Evolutionary conservation across 2,113 vertebrate species (phyloP), one percentile per base, ranked within the genome.

Genomic region (Antechinus stuartii): DNA sequence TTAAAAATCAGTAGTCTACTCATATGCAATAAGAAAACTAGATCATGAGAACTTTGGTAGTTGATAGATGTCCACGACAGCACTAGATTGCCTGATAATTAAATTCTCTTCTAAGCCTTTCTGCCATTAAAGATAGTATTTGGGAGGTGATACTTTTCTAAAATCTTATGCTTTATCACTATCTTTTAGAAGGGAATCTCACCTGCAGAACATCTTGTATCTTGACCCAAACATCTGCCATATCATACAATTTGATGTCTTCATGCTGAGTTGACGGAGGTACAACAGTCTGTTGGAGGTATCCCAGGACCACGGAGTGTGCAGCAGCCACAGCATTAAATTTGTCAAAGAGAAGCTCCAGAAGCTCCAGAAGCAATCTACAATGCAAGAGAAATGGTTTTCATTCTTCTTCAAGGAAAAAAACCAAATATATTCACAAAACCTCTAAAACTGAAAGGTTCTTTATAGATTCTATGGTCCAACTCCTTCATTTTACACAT

Each of bases 171-270:
- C 9, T 55, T 47, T 95, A 27, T 7, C 68, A 12, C 56, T 53
- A 35, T 14, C 30, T 91, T 91, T 0, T 30, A 47, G 3, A 42
- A 52, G 94, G 93, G 42, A 26, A 2, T 23, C 96, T 98, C 98
- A 99, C 99, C 99, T 99, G 99, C 94, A 99, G 98, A 92, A 99
- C 99, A 0, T 99, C 99, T 97, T 99, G 99, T 97, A 99, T 99
- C 98, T 99, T 99, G 97, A 99, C 99, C 97, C 99, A 99, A 93
- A 99, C 99, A 0, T 99, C 99, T 0, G 99, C 99, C 99, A 99
- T 99, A 97, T 99, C 99, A 0, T 99, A 99, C 42, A 99, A 98
- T 91, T 99, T 99, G 98, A 99, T 99, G 1, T 99, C 99, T 0
- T 99, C 99, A 0, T 98, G 97, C 76, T 99, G 99, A 91, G 99